Conservation (phyloP, 2,797 vertebrate genomes). For the Eurystomus glaucurus region DNA sequence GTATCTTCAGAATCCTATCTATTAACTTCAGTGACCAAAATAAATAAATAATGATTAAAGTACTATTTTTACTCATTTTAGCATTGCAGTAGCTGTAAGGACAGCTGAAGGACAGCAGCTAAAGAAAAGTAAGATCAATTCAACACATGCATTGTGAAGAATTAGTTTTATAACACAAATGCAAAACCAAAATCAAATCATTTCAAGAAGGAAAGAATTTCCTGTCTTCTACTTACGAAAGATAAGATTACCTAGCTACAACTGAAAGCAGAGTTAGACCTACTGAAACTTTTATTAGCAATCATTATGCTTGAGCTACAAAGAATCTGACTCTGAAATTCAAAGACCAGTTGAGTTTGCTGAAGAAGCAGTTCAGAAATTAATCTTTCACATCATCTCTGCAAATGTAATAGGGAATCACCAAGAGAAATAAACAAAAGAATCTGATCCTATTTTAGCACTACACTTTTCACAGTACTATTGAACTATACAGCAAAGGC, state of each 20-base stretch:
- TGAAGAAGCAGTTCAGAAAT: conserved; percentile 39
- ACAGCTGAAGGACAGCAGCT: neutral
- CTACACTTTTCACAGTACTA: neutral
- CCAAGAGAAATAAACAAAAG: neutral
- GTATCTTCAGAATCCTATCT: neutral
- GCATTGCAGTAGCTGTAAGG: neutral
- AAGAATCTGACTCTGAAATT: conserved; percentile 4
- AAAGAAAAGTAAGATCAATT: conserved; percentile 16
- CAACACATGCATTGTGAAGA: neutral
- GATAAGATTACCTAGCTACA: neutral
- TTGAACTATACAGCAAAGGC: neutral
- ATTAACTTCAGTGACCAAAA: neutral
- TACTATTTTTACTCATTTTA: neutral
- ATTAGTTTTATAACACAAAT: neutral
- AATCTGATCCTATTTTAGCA: neutral
- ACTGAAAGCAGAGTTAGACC: conserved; percentile 14
- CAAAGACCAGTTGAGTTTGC: neutral
- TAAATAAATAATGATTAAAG: conserved; percentile 5
- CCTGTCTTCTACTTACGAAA: neutral
- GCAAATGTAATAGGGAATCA: conserved; percentile 4
- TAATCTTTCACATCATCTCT: conserved; percentile 2
- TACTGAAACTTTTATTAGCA: neutral
- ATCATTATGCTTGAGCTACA: conserved; percentile 21
- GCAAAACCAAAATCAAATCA: neutral
- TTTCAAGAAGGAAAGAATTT: neutral